Evolutionary conservation across 2,113 vertebrate genomes (phyloP).

Genomic region (Grallaria varia): DNA sequence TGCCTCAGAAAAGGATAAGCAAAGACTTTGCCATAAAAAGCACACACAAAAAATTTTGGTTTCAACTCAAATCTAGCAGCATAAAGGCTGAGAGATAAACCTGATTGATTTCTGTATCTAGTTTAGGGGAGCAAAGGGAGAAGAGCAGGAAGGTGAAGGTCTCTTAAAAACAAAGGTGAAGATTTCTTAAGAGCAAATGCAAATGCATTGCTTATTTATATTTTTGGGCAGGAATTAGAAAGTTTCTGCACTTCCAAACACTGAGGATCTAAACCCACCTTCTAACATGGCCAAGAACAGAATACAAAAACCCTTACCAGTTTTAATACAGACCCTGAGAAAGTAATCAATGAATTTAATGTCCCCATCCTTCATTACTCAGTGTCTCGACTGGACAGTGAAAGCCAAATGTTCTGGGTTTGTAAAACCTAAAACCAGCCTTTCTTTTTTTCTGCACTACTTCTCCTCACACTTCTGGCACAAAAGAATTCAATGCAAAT

Average conservation of each 20-base stretch:
- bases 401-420: not conserved
- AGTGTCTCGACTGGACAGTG: not conserved
- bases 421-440: not conserved
- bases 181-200: not conserved
- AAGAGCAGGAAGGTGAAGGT: not conserved
- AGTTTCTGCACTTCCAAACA: not conserved
- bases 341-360: not conserved
- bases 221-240: not conserved
- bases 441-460: not conserved
- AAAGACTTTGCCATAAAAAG: not conserved
- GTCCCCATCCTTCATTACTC: not conserved
- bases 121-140: not conserved
- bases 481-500: not conserved
- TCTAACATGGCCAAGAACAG: not conserved
- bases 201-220: not conserved
- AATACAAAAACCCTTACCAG: accelerated
- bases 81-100: not conserved
- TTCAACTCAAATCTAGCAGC: not conserved
- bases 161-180: not conserved
- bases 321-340: not conserved
- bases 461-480: not conserved
- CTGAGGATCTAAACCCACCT: not conserved
- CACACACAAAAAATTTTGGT: not conserved
- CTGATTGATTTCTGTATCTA: not conserved
- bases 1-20: not conserved